phyloP scores from a whole-genome alignment of 1,140 invertebrate species.

The Heliconius nattereri region DNA sequence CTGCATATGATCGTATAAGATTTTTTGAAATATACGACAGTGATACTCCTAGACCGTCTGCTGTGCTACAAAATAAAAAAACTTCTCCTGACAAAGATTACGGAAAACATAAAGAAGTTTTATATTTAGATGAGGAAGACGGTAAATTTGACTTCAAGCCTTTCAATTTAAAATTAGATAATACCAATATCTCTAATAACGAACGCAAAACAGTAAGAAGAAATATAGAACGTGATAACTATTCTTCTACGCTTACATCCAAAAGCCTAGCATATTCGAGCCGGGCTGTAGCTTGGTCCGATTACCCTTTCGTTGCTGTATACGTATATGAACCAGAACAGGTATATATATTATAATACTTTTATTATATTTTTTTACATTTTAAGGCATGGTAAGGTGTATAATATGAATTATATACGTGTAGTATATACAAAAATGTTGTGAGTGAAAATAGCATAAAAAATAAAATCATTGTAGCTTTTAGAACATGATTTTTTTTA shows the following conservation, averaged over 20 bases:
- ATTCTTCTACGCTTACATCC: not conserved
- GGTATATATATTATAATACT: constrained; percentile 38
- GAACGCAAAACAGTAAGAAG: not conserved
- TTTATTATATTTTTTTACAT: too few relatives aligned
- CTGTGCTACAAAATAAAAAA: constrained; percentile 2
- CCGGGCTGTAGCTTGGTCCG: constrained; percentile 48
- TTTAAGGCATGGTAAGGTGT: too few relatives aligned
- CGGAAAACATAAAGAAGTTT: constrained; percentile 32
- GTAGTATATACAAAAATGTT: too few relatives aligned
- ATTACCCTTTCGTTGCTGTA: constrained; percentile 63
- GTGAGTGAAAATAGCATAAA: too few relatives aligned
- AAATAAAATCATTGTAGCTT: too few relatives aligned
- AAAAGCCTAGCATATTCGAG: constrained; percentile 4
- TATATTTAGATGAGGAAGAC: constrained; percentile 47
- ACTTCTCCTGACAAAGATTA: not conserved
- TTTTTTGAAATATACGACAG: constrained; percentile 73
- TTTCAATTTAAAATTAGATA: constrained; percentile 47
- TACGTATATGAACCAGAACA: constrained; percentile 66
- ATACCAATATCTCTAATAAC: constrained; percentile 2
- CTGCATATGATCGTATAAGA: constrained; percentile 60
- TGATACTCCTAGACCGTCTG: constrained; percentile 43
- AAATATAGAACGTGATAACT: not conserved
- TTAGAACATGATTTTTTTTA: too few relatives aligned
- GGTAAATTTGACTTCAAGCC: constrained; percentile 41
- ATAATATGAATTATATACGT: too few relatives aligned